Evolutionary conservation across 2,888 invertebrate species (phyloP).

Genomic region (Dimorphilus gyrociliatus): DNA sequence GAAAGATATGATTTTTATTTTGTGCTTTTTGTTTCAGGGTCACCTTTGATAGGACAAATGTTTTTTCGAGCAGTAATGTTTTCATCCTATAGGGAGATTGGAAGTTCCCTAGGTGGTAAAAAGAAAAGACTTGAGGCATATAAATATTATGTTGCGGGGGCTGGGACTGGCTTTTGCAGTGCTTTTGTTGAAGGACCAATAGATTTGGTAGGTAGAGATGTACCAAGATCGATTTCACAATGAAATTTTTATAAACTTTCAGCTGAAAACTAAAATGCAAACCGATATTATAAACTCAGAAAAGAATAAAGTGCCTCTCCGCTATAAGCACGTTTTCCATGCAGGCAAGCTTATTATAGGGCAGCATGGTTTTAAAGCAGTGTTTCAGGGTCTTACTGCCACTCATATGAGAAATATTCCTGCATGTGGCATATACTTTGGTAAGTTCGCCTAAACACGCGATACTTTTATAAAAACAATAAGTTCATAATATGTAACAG

Average conservation of each 20-base stretch:
- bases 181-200: slow-evolving; percentile 13
- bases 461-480: too few species aligned
- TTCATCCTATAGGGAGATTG: slow-evolving; percentile 10
- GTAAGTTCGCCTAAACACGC: slow-evolving; percentile 7
- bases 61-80: slow-evolving; percentile 13
- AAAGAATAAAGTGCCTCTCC: slow-evolving; percentile 7
- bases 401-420: slow-evolving; percentile 10
- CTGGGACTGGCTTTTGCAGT: slow-evolving; percentile 9
- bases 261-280: slow-evolving; percentile 15
- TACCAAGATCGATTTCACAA: too few species aligned
- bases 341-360: slow-evolving; percentile 10
- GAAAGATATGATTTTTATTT: too few species aligned
- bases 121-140: slow-evolving; percentile 6
- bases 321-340: slow-evolving; percentile 13
- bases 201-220: slow-evolving; percentile 8
- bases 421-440: slow-evolving; percentile 10
- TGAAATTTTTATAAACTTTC: slow-evolving; percentile 1
- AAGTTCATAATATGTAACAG: slow-evolving; percentile 6
- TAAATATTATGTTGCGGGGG: slow-evolving; percentile 12
- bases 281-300: slow-evolving; percentile 12
- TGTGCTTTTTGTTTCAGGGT: slow-evolving; percentile 7
- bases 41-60: slow-evolving; percentile 14
- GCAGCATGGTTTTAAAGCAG: slow-evolving; percentile 8
- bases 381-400: slow-evolving; percentile 11
- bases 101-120: too few species aligned